Evolutionary conservation across 2,797 vertebrate genomes (phyloP), one percentile per base, ranked within the genome.

Genomic region (Florisuga fusca): DNA sequence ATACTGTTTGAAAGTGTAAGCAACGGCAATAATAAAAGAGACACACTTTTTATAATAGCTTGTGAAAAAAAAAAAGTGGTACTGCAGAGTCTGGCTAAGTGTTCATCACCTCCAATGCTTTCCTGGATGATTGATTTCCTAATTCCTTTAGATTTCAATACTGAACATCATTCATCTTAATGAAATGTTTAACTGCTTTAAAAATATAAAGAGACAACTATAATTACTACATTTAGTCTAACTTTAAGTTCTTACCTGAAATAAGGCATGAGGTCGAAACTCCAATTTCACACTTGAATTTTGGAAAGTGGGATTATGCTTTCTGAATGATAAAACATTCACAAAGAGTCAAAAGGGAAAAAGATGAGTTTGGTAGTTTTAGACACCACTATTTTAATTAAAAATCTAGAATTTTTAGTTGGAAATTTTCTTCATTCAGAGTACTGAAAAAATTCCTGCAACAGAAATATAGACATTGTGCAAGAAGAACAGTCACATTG

Each of bases 71-170:
- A 72, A 76, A 38, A 21, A 4, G 4, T 27, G 53, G 7, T 50
- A 58, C 50, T 41, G 61, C 22, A 36, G 29, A 22, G 25, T 77
- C 27, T 87, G 36, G 33, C 10, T 86, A 77, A 20, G 15, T 23
- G 38, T 54, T 7, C 64, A 83, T 62, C 58, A 78, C n/a, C 54
- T 81, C 46, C 20, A 75, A n/a, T 77, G 0, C 68, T 38, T 85
- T 89, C 45, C 73, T 68, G 84, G 53, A 75, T 80, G 69, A 72
- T 2, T 61, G 83, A 89, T 72, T 83, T 83, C 61, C 78, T 80
- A 83, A 77, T 87, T 72, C 43, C 50, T 89, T 93, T 81, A 75
- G 29, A 68, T 89, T 92, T 78, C 36, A 77, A 64, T 53, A 62
- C 19, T 33, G 61, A 89, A 68, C 23, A 68, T 69, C 54, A 64